Conservation (phyloP, 1,140 invertebrate species). For the Lerema accius region DNA sequence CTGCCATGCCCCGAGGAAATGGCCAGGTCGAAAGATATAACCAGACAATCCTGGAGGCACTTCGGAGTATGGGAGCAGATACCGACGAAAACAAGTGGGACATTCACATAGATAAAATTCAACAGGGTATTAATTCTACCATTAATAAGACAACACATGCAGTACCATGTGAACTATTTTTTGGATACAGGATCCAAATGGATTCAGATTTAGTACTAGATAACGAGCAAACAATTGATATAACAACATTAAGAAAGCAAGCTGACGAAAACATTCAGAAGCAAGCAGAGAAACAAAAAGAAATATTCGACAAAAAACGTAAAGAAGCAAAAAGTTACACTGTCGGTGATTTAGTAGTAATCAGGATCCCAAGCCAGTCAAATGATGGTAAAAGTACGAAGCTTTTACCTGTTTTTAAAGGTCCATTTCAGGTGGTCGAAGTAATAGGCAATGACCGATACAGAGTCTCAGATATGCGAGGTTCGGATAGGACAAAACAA, state of each 20-base stretch:
- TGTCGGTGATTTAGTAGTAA: conserved; percentile 13
- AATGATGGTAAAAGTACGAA: conserved; percentile 20
- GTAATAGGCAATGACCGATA: conserved; percentile 15
- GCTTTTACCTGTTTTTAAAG: conserved; percentile 17
- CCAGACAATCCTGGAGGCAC: conserved; percentile 16
- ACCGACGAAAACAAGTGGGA: conserved; percentile 28
- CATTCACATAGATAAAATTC: conserved; percentile 5
- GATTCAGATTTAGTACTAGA: conserved; percentile 9
- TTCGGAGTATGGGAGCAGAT: conserved; percentile 23
- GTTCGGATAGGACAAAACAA: conserved; percentile 10
- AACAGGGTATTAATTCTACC: conserved; percentile 29
- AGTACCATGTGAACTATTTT: conserved; percentile 24
- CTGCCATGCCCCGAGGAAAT: conserved; percentile 15
- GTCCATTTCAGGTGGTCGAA: conserved; percentile 14
- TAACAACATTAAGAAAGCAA: conserved; percentile 2
- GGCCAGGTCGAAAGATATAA: conserved; percentile 24
- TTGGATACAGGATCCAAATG: conserved; percentile 22
- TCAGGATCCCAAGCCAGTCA: conserved; percentile 15
- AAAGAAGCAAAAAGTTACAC: conserved; percentile 16
- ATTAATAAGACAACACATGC: conserved; percentile 31
- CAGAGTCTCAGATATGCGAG: background rate
- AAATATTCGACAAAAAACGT: conserved; percentile 1
- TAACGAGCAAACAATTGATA: background rate
- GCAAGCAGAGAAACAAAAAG: background rate
- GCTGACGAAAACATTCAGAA: conserved; percentile 10